Conservation (phyloP, 1,140 invertebrate species). For the Zaprionus taronus region DNA sequence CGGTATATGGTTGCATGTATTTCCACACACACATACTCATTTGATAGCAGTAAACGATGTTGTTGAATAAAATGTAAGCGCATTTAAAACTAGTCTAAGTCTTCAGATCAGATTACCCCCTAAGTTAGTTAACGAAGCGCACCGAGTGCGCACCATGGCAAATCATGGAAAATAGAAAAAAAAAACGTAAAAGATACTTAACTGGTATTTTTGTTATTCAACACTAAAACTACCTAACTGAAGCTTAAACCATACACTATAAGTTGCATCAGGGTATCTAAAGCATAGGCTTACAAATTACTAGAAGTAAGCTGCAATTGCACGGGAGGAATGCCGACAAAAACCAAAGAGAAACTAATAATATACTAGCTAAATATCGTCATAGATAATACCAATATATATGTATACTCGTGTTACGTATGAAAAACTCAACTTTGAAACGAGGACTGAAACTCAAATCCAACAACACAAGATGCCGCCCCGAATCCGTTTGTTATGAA, state of each 20-base stretch:
- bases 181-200: constrained; percentile 27
- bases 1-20: constrained; percentile 9
- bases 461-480: constrained; percentile 8
- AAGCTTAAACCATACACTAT: constrained; percentile 35
- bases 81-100: constrained; percentile 69
- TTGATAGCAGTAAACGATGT: background rate
- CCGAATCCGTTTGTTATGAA: constrained; percentile 36
- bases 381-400: background rate
- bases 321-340: constrained; percentile 21
- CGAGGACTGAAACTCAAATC: constrained; percentile 3
- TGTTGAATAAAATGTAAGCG: constrained; percentile 54
- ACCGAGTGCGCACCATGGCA: constrained; percentile 4
- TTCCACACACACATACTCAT: background rate
- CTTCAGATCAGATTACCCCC: constrained; percentile 3
- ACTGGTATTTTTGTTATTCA: constrained; percentile 24
- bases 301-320: constrained; percentile 52
- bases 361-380: constrained; percentile 23
- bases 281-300: constrained; percentile 61
- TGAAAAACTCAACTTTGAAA: constrained; percentile 6
- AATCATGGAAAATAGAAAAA: background rate
- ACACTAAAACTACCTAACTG: constrained; percentile 13
- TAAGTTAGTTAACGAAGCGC: constrained; percentile 19
- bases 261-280: constrained; percentile 69
- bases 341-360: constrained; percentile 16
- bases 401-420: constrained; percentile 7